Percentiles rank a stretch among this genome's conserved stretches.
phyloP scores from a whole-genome alignment of 2,113 vertebrate species.

The Aspidoscelis tigris region DNA sequence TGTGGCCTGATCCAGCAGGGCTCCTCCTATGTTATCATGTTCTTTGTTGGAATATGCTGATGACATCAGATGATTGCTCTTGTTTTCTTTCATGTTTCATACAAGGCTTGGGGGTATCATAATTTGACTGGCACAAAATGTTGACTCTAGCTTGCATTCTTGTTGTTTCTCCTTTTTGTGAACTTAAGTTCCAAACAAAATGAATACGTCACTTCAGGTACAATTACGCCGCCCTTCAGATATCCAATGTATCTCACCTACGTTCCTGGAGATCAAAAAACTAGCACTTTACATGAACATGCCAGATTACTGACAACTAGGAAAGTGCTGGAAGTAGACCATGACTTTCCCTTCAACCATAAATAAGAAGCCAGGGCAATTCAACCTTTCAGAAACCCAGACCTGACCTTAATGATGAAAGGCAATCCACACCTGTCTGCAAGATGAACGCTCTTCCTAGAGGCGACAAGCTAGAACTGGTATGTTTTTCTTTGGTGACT shows the following conservation, averaged over 20 bases:
- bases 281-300: background rate
- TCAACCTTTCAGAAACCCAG: conserved; percentile 40
- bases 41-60: no score
- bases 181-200: background rate
- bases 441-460: conserved; percentile 40
- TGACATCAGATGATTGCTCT: no score
- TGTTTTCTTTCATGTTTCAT: no score
- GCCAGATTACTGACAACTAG: background rate
- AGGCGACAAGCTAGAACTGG: conserved; percentile 67
- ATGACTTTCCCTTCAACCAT: background rate
- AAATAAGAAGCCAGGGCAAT: conserved; percentile 3
- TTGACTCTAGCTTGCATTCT: background rate
- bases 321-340: background rate
- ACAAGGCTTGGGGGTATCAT: background rate
- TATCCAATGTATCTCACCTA: no score
- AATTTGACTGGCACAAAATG: background rate
- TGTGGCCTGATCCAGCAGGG: no score
- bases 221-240: no score
- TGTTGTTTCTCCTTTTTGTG: background rate
- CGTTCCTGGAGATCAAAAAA: background rate
- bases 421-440: conserved; percentile 52
- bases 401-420: conserved; percentile 28
- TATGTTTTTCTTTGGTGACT: conserved; percentile 30
- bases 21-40: no score
- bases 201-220: background rate